These are phyloP conservation scores for Sardinella longiceps DNA, from an alignment of 2,797 vertebrate genomes.

Conservation along the genomic window DNA sequence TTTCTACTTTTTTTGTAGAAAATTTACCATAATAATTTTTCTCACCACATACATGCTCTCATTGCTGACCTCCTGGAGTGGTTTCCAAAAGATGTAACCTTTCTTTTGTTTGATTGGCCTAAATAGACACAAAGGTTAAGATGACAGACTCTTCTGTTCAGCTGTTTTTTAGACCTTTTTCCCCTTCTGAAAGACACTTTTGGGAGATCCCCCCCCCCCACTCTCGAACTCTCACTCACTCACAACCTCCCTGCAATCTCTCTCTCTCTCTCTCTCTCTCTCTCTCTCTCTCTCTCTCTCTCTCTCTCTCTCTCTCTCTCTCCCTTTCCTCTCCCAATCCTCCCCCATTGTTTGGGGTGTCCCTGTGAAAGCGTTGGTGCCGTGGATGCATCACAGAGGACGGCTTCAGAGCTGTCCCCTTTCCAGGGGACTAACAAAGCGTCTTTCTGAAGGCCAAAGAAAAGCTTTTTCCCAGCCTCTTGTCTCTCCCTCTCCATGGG, in stretches of 20 bases:
- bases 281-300: slow-evolving; percentile 40
- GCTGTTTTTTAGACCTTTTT: not conserved
- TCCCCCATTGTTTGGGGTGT: slow-evolving; percentile 76
- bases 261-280: slow-evolving; percentile 62
- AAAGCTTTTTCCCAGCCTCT: slow-evolving; percentile 86
- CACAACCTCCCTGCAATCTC: not conserved
- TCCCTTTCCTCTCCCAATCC: slow-evolving; percentile 55
- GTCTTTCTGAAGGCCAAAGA: slow-evolving; percentile 87
- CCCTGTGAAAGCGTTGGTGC: slow-evolving; percentile 81
- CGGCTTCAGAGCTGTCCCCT: slow-evolving; percentile 86
- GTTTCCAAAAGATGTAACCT: not conserved
- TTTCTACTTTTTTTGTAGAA: not conserved
- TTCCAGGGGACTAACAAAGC: slow-evolving; percentile 94
- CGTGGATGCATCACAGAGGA: slow-evolving; percentile 79
- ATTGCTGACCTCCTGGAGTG: not conserved
- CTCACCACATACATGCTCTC: not conserved
- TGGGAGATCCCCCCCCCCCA: slow-evolving; percentile 33
- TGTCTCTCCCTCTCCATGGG: slow-evolving; percentile 89
- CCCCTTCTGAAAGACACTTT: not conserved
- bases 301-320: slow-evolving; percentile 53
- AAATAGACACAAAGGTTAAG: slow-evolving; percentile 16
- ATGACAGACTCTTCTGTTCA: slow-evolving; percentile 20
- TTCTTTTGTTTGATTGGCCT: not conserved
- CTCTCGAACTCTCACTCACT: slow-evolving; percentile 34
- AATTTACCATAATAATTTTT: not conserved